Evolutionary conservation across 2,797 vertebrate species (phyloP), one percentile per base, ranked within the genome.

Genomic region (Poeciliopsis paucimaculata): DNA sequence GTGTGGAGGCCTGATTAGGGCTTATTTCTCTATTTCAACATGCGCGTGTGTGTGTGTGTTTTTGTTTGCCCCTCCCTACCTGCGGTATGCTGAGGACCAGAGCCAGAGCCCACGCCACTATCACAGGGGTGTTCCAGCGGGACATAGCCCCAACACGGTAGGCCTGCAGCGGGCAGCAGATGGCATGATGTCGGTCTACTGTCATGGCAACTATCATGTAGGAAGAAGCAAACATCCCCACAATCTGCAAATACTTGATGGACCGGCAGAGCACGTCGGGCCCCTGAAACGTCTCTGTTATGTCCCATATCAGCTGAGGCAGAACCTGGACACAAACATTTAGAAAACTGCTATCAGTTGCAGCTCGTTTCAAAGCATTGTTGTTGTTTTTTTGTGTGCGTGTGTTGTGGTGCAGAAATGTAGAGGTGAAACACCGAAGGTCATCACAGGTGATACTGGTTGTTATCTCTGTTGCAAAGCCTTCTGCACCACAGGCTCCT

Each of bases 141-240:
- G 94, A 96, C 77, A 94, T 94, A 76, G 94, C 95, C 92, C 95
- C 97, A 83, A 97, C 96, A 77, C 94, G 97, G 88, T 99, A 97
- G 75, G 96, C 96, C 88, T 96, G 96, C 90, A 99, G 94, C 0
- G 98, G 98, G 91, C 94, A 97, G 90, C 98, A 99, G 92, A 99
- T 97, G 45, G 98, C 98, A 76, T 98, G 93, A 91, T 99, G 98
- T 15, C 98, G 96, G 94, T 99, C 98, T 89, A 99, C 94, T 0
- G 98, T 98, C 98, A 99, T 98, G 77, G 92, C 96, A 82, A 99
- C 94, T 53, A 99, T 97, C 98, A 98, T 97, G 92, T 98, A 99
- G 80, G 98, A 98, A 79, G 98, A 99, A 57, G 98, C 96, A 53
- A 99, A 99, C 98, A 99, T 99, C 90, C 98, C 98, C 85, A 99